Percentiles rank a stretch among this genome's conserved stretches.
Conservation (phyloP, 2,888 invertebrate genomes). For the Neoascia interrupta region DNA sequence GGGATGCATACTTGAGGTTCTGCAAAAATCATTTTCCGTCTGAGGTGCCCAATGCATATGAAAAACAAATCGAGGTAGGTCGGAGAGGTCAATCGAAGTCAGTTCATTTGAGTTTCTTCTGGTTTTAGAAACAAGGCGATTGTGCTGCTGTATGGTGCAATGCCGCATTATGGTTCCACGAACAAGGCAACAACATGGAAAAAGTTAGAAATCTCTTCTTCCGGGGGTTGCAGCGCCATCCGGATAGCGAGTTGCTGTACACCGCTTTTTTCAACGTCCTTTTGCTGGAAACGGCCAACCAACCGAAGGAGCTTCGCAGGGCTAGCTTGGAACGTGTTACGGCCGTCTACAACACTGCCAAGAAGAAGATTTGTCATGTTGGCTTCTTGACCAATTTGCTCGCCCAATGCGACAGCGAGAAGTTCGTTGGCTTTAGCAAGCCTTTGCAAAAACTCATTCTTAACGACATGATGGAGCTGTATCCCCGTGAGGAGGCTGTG, state of each 20-base stretch:
- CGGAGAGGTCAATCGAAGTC: no score
- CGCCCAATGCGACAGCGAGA: slow-evolving; percentile 79
- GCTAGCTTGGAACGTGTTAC: slow-evolving; percentile 81
- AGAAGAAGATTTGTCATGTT: slow-evolving; percentile 81
- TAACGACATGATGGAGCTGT: slow-evolving; percentile 80
- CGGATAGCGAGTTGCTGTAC: slow-evolving; percentile 85
- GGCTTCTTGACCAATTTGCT: slow-evolving; percentile 83
- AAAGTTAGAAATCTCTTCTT: slow-evolving; percentile 87
- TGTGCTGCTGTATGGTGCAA: slow-evolving; percentile 88
- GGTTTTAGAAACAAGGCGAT: slow-evolving; percentile 84
- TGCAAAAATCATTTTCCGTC: slow-evolving; percentile 84
- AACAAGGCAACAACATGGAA: slow-evolving; percentile 81
- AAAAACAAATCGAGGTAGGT: slow-evolving; percentile 84
- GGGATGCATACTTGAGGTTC: slow-evolving; percentile 90
- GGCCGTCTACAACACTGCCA: slow-evolving; percentile 83
- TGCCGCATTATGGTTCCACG: slow-evolving; percentile 82
- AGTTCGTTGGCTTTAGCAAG: slow-evolving; percentile 82
- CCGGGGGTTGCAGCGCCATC: slow-evolving; percentile 88
- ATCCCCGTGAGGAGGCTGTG: slow-evolving; percentile 81
- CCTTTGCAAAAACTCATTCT: slow-evolving; percentile 82
- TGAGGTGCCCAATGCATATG: slow-evolving; percentile 82
- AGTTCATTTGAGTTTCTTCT: no score
- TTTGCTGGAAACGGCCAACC: slow-evolving; percentile 73
- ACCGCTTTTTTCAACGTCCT: slow-evolving; percentile 84
- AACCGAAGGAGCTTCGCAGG: slow-evolving; percentile 72